Evolutionary conservation across 2,113 vertebrate genomes (phyloP), one percentile per base, ranked within the genome.

Genomic region (Siniperca knerii): DNA sequence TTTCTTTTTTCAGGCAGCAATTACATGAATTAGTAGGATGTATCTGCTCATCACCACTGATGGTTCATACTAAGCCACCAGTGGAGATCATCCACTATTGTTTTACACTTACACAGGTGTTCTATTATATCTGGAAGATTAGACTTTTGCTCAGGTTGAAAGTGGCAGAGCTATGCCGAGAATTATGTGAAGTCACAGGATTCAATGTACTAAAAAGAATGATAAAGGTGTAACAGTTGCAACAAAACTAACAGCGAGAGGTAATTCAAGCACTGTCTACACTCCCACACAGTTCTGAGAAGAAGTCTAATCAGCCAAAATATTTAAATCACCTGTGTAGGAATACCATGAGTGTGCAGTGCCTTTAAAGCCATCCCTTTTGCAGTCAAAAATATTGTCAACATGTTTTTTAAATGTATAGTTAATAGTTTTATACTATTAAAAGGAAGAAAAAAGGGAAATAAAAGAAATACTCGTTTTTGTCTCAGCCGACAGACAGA

Each of bases 81-180:
- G 12, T 60, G 25, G n/a, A 80, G 35, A 77, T 81, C 72, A 77
- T 75, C 74, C 62, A 23, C 54, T 44, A 68, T 37, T 87, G 76
- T 64, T 64, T 29, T 70, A 58, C 58, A 55, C 77, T 81, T 73
- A 77, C 86, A 21, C 61, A 72, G 57, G 58, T 58, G 52, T 78
- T 77, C 9, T 57, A 9, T 55, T 72, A 7, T 15, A 61, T 66
- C 21, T 55, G n/a, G 10, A 23, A 25, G 71, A 60, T 73, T n/a
- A 42, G n/a, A 77, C 70, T 35, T 67, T 40, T 50, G n/a, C 15
- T 60, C 62, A 48, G 76, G 69, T 35, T 74, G 18, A 74, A 78
- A 44, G 72, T 68, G 76, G 33, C 23, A 35, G 58, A 62, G 13
- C 15, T 35, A 40, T 48, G 64, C 46, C 58, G 46, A 6, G 21